phyloP scores from a whole-genome alignment of 2,797 vertebrate genomes.

The Acridotheres tristis region DNA sequence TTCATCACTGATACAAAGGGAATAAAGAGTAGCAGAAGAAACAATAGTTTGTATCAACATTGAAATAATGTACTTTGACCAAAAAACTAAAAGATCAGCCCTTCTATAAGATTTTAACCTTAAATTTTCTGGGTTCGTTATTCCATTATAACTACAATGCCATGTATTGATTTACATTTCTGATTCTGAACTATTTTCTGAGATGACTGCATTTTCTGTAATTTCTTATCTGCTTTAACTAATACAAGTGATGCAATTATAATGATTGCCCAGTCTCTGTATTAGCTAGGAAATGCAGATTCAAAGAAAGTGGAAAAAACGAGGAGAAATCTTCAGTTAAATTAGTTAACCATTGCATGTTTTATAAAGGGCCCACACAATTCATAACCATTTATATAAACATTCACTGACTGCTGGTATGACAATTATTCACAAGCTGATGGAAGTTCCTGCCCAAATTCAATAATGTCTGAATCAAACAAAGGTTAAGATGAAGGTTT shows the following conservation, averaged over 20 bases:
- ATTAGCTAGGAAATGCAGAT: background rate
- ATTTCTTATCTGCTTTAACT: background rate
- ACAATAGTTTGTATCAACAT: background rate
- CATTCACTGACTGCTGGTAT: background rate
- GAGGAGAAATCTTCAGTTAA: background rate
- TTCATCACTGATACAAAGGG: background rate
- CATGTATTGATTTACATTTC: background rate
- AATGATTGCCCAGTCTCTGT: background rate
- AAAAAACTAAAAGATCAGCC: background rate
- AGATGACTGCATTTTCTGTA: background rate
- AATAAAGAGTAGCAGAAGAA: background rate
- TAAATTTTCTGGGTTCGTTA: background rate
- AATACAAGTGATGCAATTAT: background rate
- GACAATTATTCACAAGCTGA: constrained; percentile 27
- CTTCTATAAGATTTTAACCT: background rate
- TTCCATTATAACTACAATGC: background rate
- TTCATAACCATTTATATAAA: constrained; percentile 12
- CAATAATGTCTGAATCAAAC: constrained; percentile 45
- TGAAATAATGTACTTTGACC: background rate
- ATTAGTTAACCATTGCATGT: background rate
- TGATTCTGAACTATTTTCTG: background rate
- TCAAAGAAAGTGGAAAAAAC: background rate
- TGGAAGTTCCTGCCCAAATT: constrained; percentile 33
- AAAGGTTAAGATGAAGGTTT: constrained; percentile 54
- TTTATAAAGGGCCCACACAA: background rate